Evolutionary conservation across 2,888 invertebrate genomes (phyloP).

Genomic region (Erebia ligea): DNA sequence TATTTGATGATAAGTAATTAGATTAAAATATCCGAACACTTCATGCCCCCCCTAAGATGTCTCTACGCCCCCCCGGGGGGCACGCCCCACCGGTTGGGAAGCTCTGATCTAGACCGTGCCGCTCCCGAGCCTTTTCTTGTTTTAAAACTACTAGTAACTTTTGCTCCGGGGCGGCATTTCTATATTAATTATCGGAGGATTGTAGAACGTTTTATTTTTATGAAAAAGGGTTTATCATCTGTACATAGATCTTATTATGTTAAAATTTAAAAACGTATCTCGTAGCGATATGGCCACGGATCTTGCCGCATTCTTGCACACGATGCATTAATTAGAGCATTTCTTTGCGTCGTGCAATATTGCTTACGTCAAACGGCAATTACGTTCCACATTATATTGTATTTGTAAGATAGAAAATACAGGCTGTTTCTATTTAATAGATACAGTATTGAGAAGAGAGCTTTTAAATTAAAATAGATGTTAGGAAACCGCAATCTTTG

Average conservation of each 20-base stretch:
- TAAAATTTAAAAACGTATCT: slow-evolving; percentile 1
- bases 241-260: slow-evolving; percentile 19
- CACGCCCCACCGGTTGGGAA: no score
- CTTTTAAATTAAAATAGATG: no score
- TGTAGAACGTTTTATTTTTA: background rate
- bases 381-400: slow-evolving; percentile 25
- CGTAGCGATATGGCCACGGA: slow-evolving; percentile 16
- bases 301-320: slow-evolving; percentile 9
- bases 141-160: no score
- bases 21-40: no score
- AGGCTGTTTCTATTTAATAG: slow-evolving; percentile 3
- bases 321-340: background rate
- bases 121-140: no score
- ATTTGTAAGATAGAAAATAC: slow-evolving; percentile 8
- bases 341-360: slow-evolving; percentile 9
- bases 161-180: no score
- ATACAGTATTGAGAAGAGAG: background rate
- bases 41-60: no score
- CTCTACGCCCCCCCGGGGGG: no score
- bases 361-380: slow-evolving; percentile 25
- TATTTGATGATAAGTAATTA: no score
- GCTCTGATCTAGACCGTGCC: no score
- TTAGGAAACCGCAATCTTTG: no score
- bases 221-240: background rate
- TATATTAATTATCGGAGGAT: background rate